Evolutionary conservation across 2,113 vertebrate species (phyloP).

Genomic region (Gopherus flavomarginatus): DNA sequence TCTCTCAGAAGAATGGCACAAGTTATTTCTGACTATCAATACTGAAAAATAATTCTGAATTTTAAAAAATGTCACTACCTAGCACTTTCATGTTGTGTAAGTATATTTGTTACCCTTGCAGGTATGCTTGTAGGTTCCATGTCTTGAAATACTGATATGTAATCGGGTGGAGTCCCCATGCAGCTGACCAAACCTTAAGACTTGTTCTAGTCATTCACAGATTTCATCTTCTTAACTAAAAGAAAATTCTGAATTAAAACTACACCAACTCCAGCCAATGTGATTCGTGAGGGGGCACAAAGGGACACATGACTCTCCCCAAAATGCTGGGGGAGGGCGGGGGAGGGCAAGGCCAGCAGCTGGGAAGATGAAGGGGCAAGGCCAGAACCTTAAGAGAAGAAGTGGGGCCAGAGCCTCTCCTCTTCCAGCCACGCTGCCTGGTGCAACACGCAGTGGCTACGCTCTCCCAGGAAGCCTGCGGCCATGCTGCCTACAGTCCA

Average conservation of each 20-base stretch:
- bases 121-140: not conserved
- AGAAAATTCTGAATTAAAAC: not conserved
- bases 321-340: no score
- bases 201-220: not conserved
- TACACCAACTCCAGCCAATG: not conserved
- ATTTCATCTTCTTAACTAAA: not conserved
- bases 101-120: not conserved
- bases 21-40: not conserved
- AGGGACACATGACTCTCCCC: no score
- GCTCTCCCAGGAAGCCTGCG: no score
- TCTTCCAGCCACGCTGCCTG: no score
- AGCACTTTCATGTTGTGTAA: not conserved
- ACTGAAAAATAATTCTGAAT: not conserved
- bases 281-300: no score
- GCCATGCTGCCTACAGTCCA: no score
- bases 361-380: no score
- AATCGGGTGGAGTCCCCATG: no score
- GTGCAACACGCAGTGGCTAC: no score
- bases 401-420: no score
- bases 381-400: no score
- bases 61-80: not conserved
- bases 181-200: not conserved
- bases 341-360: no score
- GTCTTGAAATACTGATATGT: not conserved
- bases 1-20: not conserved